Percentiles rank a stretch among this genome's conserved stretches.
Evolutionary conservation across 30 jellyfish, hydroid and myxozoan genomes (phyloP).

Genomic region (Catostylus mosaicus): DNA sequence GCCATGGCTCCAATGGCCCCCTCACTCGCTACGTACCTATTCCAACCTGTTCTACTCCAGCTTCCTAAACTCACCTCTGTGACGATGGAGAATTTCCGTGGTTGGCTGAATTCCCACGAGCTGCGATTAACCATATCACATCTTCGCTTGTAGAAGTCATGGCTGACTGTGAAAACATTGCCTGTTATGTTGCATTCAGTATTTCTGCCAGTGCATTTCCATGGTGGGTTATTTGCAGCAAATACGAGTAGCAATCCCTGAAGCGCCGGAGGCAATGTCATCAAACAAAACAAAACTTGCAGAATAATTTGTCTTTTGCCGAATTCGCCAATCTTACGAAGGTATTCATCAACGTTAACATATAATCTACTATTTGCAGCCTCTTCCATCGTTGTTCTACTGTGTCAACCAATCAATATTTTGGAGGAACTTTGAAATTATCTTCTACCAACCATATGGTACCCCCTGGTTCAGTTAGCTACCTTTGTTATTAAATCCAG

Average conservation of each 20-base stretch:
- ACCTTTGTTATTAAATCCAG: no score
- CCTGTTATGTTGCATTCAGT: conserved; percentile 75
- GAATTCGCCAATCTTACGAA: conserved; percentile 81
- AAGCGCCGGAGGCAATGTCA: conserved; percentile 79
- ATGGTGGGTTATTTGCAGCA: conserved; percentile 75
- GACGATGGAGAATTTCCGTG: conserved; percentile 80
- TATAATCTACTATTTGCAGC: neutral
- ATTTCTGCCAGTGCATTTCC: conserved; percentile 70
- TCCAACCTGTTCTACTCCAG: no score
- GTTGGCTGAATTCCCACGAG: conserved; percentile 79
- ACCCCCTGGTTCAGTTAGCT: no score
- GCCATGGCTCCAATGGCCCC: neutral
- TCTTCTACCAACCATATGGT: no score
- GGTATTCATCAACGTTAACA: conserved; percentile 81
- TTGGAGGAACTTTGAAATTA: no score
- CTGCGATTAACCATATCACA: conserved; percentile 67
- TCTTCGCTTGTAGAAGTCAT: conserved; percentile 54
- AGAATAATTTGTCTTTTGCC: conserved; percentile 71
- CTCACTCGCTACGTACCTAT: no score
- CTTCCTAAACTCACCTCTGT: conserved; percentile 78
- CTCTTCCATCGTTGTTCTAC: neutral
- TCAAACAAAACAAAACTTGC: conserved; percentile 68
- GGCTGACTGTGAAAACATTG: conserved; percentile 4
- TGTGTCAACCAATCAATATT: no score
- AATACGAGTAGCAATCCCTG: conserved; percentile 81